These are phyloP conservation scores for Pteropus alecto DNA, from an alignment of 2,113 vertebrate species.

Conservation along the genomic window DNA sequence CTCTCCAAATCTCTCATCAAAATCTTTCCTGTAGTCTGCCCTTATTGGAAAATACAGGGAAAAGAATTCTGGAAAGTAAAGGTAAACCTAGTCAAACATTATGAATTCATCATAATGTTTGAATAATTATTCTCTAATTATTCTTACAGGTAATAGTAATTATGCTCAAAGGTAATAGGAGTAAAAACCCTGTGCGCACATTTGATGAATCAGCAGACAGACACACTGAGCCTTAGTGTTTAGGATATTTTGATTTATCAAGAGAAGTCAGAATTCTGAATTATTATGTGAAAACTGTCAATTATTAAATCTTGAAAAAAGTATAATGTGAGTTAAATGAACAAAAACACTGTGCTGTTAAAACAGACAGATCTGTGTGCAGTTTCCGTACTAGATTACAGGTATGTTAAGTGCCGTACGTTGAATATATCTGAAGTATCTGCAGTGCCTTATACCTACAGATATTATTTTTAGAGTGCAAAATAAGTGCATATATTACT, in stretches of 20 bases:
- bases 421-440: neutral
- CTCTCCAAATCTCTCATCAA: neutral
- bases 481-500: neutral
- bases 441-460: neutral
- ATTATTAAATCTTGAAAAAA: neutral
- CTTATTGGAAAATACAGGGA: neutral
- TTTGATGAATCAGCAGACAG: neutral
- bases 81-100: neutral
- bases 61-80: neutral
- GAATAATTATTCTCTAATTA: neutral
- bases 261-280: neutral
- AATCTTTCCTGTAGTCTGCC: neutral
- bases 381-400: neutral
- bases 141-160: neutral
- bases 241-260: neutral
- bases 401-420: neutral
- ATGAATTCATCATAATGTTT: neutral
- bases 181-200: neutral
- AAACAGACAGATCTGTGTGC: neutral
- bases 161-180: neutral
- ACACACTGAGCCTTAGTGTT: neutral
- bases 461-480: neutral
- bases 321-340: neutral
- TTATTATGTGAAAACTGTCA: neutral
- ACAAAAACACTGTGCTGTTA: neutral